Base-by-base conservation (phyloP, 2,113 vertebrate genomes). In the Ivindomyrus marchei region DNA sequence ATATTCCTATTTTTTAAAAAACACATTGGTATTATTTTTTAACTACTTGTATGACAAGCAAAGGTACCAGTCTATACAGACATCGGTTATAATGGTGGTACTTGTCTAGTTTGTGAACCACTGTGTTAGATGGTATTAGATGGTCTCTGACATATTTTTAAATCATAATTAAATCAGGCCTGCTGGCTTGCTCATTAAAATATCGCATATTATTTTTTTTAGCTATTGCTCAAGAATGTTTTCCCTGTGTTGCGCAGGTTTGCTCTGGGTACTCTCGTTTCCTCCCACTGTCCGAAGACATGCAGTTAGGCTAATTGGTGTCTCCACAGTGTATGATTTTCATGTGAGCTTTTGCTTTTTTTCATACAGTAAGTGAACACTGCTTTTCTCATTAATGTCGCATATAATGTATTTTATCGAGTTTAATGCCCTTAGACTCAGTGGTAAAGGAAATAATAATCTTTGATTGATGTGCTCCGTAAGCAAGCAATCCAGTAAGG, bases 381-480 rank as follows among this genome's bases (percentile, higher is more conserved):
- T 80, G 74, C 27, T 50, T 86, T 86, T 50, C 84, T 86, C 46
- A 46, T 49, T 45, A 86, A 86, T 80, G 36, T 80, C 36, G 50
- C 24, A 27, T 86, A 27, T 86, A 86, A 31, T 86, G 19, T 27
- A 47, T 86, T 86, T 50, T 86, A 86, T 85, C 3, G 19, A 9
- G 83, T 47, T 47, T 85, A 85, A 47, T 86, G 84, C 84, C 74
- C 74, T 39, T 50, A 46, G 21, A 86, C 45, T 47, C 84, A 49
- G 84, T 31, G 84, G 45, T 85, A 50, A 86, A 86, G 11, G 39
- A 47, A 85, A 85, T 85, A 49, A 86, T 49, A 27, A 86, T 86
- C 24, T 31, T 86, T 50, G 47, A 49, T 47, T 49, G 45, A 49
- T 27, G n/a, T 86, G 84, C 46, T 49, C 11, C 45, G 15, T 49